These are phyloP conservation scores for Xyrauchen texanus DNA, from an alignment of 2,113 vertebrate genomes.

Conservation along the genomic window DNA sequence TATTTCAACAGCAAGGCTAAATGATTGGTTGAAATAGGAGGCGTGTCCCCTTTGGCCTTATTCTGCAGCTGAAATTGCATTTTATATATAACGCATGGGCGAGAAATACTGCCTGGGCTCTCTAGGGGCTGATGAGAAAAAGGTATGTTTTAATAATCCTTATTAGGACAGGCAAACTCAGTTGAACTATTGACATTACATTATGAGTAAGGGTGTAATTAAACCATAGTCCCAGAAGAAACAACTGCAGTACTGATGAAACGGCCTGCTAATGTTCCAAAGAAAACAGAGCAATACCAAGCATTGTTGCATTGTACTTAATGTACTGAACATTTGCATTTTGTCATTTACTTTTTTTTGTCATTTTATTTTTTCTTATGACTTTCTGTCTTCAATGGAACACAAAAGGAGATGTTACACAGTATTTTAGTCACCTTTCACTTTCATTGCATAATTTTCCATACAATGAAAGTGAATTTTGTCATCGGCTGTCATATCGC, in stretches of 20 bases:
- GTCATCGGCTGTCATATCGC: too few species aligned
- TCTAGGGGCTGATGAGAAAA: constrained; percentile 5
- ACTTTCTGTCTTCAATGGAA: too few species aligned
- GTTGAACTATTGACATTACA: constrained; percentile 38
- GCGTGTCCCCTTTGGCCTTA: constrained; percentile 9
- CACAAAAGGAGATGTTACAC: too few species aligned
- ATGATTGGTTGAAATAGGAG: constrained; percentile 33
- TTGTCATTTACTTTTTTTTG: too few species aligned
- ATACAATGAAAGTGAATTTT: too few species aligned
- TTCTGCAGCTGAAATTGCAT: constrained; percentile 36
- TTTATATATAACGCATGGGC: constrained; percentile 32
- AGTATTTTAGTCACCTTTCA: too few species aligned
- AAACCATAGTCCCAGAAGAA: constrained; percentile 19
- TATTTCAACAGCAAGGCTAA: constrained; percentile 11
- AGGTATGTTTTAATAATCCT: constrained; percentile 29
- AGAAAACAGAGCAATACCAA: not conserved
- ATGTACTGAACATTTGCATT: not conserved
- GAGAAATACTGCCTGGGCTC: not conserved
- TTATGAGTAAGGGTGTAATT: constrained; percentile 47
- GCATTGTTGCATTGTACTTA: not conserved
- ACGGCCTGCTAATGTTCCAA: too few species aligned
- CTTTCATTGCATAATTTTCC: too few species aligned
- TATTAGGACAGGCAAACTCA: constrained; percentile 33
- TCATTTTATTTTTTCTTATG: too few species aligned
- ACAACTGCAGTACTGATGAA: not conserved